Percentiles rank a stretch among this genome's conserved stretches.
These are phyloP conservation scores for Ormia ochracea DNA, from an alignment of 2,888 invertebrate genomes.

Conservation along the genomic window DNA sequence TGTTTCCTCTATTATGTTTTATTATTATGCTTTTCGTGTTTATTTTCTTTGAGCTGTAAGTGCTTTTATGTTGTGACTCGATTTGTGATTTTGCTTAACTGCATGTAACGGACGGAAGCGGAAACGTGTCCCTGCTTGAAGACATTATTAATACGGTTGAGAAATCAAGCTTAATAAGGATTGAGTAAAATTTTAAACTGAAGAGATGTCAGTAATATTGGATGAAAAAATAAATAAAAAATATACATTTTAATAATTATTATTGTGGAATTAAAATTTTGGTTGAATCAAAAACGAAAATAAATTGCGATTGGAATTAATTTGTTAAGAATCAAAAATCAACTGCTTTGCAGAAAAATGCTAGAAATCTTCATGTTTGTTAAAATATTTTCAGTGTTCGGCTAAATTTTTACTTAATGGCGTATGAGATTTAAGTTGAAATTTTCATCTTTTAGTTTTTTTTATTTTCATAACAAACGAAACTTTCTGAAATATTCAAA, in stretches of 20 bases:
- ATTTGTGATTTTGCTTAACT: constrained; percentile 46
- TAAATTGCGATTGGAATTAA: too few species aligned
- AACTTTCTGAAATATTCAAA: not conserved
- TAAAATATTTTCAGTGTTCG: not conserved
- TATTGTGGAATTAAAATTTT: too few species aligned
- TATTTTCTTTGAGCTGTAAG: constrained; percentile 12
- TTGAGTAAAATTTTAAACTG: too few species aligned
- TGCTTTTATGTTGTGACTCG: constrained; percentile 14
- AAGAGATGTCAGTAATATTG: too few species aligned
- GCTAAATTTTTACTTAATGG: not conserved
- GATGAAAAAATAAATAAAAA: too few species aligned
- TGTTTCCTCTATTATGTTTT: constrained; percentile 5
- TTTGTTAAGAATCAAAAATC: too few species aligned
- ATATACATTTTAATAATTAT: too few species aligned
- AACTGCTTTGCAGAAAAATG: too few species aligned
- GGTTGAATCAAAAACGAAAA: too few species aligned
- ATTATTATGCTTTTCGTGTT: not conserved
- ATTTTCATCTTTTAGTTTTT: not conserved
- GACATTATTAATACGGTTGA: constrained; percentile 1
- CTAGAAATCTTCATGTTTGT: too few species aligned
- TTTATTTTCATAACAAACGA: not conserved
- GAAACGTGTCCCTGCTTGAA: constrained; percentile 44
- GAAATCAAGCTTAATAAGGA: constrained; percentile 25
- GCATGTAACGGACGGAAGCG: constrained; percentile 42
- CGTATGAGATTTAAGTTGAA: not conserved